Evolutionary conservation across 2,113 vertebrate genomes (phyloP), one percentile per base, ranked within the genome.

Genomic region (Eurypyga helias): DNA sequence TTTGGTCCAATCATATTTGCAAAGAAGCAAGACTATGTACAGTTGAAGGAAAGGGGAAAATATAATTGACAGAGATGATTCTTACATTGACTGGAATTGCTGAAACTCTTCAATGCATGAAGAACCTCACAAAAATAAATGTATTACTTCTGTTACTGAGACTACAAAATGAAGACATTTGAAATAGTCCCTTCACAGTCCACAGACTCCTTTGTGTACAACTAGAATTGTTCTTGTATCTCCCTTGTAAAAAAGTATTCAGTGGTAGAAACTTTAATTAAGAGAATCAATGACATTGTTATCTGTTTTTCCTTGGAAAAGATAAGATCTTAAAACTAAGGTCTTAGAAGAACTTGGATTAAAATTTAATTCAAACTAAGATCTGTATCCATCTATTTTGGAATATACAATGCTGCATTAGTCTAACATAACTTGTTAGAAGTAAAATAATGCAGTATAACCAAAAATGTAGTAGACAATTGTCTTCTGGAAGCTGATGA

Each of bases 1-100:
- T 43, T 76, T 55, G 26, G 5, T 60, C 25, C 29, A 34, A 33
- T 51, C 15, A 29, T 49, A 69, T 76, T 48, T 76, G 33, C 21
- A 71, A 79, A 75, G 71, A 51, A 31, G 31, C 13, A 73, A 45
- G 48, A 65, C 57, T 4, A 12, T 29, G 24, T 10, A 23, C 7
- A 77, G 29, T 91, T 82, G 65, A 81, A 87, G 49, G 58, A 51
- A 78, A 86, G 46, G 38, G 38, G 83, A 51, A 26, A 8, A 26
- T 61, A 86, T 96, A 96, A 95, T 67, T 83, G 93, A 96, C 75
- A 95, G 65, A 95, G 18, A 87, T 95, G 36, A 77, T 90, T 66
- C 81, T 60, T 19, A 66, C 85, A 81, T 88, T 87, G 91, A 94
- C 66, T 95, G 72, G 54, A 97, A 96, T 87, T 77, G 41, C 34